Percentiles rank a stretch among this genome's conserved stretches.
Conservation (phyloP, 1,140 invertebrate species). For the Harpegnathos saltator region DNA sequence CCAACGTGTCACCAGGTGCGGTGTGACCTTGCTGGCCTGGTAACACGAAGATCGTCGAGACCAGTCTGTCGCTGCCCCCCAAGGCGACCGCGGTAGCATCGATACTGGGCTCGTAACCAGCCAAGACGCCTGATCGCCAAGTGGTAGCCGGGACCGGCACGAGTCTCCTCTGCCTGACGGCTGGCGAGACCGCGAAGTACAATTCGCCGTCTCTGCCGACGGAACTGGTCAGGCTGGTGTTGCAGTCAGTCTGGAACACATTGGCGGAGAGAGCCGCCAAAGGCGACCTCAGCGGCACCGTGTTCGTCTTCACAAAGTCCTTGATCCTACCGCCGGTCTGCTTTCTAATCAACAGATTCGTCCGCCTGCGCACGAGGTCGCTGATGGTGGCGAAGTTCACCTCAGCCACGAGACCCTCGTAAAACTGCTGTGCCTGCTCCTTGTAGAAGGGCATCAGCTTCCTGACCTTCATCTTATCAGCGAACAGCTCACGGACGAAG, state of each 20-base stretch:
- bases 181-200: slow-evolving; percentile 93
- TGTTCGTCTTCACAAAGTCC: slow-evolving; percentile 91
- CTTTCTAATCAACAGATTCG: slow-evolving; percentile 92
- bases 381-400: slow-evolving; percentile 92
- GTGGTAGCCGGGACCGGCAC: slow-evolving; percentile 93
- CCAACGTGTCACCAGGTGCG: slow-evolving; percentile 91
- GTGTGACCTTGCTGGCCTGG: slow-evolving; percentile 92
- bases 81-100: slow-evolving; percentile 93
- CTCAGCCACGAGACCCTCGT: slow-evolving; percentile 93
- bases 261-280: slow-evolving; percentile 92
- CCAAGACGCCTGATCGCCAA: slow-evolving; percentile 91
- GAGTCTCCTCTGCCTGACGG: slow-evolving; percentile 91
- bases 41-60: slow-evolving; percentile 92
- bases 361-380: slow-evolving; percentile 91
- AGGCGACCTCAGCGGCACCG: slow-evolving; percentile 90
- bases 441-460: slow-evolving; percentile 94
- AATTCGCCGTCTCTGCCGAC: slow-evolving; percentile 90
- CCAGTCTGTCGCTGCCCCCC: slow-evolving; percentile 89
- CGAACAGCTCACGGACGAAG: slow-evolving; percentile 92
- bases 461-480: slow-evolving; percentile 90
- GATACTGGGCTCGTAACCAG: slow-evolving; percentile 92
- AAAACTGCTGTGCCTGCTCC: slow-evolving; percentile 93
- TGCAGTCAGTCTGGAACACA: slow-evolving; percentile 93
- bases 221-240: slow-evolving; percentile 89
- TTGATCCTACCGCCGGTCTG: slow-evolving; percentile 91